A percentile compares a stretch with the other conserved stretches of the same genome.
Conservation (phyloP, 1,140 invertebrate species). For the Caenorhabditis tropicalis region DNA sequence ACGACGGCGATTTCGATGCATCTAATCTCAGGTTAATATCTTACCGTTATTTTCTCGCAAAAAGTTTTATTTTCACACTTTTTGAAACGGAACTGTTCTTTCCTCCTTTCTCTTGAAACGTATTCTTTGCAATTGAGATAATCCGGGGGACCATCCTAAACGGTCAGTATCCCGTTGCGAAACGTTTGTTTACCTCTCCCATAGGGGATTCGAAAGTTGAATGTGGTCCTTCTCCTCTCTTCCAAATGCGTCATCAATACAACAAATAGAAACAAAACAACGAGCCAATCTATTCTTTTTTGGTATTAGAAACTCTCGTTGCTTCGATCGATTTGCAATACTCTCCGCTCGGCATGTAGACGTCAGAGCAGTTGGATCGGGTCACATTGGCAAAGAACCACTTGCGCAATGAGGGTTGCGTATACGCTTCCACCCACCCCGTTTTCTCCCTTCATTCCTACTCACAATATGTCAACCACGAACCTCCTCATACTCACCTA, state of each 20-base stretch:
- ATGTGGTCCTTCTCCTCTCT: too few relatives aligned
- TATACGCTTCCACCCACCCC: background rate
- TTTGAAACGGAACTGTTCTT: background rate
- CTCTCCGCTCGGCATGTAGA: background rate
- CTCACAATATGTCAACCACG: too few relatives aligned
- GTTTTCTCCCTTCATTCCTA: too few relatives aligned
- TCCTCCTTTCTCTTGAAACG: background rate
- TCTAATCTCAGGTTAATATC: constrained; percentile 38
- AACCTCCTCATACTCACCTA: background rate
- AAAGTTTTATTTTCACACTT: background rate
- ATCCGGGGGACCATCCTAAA: background rate
- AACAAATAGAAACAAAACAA: background rate
- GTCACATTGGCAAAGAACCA: background rate
- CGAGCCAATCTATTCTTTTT: background rate
- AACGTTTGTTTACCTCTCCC: constrained; percentile 12
- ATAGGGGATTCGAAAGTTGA: background rate
- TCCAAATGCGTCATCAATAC: background rate
- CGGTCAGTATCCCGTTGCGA: background rate
- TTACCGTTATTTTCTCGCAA: background rate
- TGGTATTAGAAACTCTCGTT: too few relatives aligned
- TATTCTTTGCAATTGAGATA: background rate
- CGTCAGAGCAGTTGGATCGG: background rate
- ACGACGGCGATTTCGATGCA: background rate
- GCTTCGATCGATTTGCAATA: background rate
- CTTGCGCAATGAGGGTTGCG: constrained; percentile 20